Conservation (phyloP, 2,888 invertebrate species). For the Alentia gelatinosa region DNA sequence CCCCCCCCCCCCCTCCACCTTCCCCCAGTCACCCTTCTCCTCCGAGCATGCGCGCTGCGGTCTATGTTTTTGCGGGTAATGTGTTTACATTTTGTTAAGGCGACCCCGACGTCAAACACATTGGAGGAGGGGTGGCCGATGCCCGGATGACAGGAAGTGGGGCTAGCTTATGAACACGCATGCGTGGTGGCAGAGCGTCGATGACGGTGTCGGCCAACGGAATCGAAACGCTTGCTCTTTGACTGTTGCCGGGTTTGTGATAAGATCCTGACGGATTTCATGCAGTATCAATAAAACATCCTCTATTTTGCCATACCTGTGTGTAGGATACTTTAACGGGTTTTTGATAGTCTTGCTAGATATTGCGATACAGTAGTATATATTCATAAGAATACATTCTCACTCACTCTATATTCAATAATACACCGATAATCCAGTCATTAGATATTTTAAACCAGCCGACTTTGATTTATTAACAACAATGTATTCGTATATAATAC, state of each 20-base stretch:
- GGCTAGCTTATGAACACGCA: not conserved
- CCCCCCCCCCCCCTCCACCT: not conserved
- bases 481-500: no score
- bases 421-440: no score
- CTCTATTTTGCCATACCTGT: not conserved
- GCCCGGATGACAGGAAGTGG: not conserved
- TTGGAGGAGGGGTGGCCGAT: no score
- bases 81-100: constrained; percentile 16
- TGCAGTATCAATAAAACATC: not conserved
- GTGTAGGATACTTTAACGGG: no score
- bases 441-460: no score
- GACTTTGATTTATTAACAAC: no score
- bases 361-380: no score
- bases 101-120: not conserved
- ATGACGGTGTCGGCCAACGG: not conserved
- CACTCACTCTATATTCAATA: no score
- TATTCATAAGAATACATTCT: no score
- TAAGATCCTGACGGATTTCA: not conserved
- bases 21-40: not conserved
- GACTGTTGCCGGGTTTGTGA: not conserved
- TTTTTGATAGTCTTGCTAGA: no score
- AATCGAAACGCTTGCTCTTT: not conserved
- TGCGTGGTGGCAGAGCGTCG: not conserved
- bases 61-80: constrained; percentile 24
- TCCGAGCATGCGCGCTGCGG: not conserved